A percentile compares a stretch with the other conserved stretches of the same genome.
phyloP scores from a whole-genome alignment of 2,797 vertebrate genomes.

The Monodelphis domestica region DNA sequence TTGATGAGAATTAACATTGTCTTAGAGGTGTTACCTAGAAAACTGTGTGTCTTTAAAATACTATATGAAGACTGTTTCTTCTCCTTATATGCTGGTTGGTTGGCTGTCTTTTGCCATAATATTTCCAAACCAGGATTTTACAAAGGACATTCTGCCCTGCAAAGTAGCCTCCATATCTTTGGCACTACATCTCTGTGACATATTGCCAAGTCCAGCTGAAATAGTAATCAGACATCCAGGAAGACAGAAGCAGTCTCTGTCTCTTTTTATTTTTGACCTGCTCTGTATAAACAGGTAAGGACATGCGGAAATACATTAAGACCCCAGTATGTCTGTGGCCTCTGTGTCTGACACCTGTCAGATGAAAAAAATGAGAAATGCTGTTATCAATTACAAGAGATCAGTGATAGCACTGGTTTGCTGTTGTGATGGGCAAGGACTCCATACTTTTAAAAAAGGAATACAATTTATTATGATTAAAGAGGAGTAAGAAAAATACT shows the following conservation, averaged over 20 bases:
- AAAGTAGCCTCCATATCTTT: constrained; percentile 53
- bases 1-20: not conserved
- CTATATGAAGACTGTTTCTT: not conserved
- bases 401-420: constrained; percentile 88
- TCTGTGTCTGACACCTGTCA: constrained; percentile 91
- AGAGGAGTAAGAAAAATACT: constrained; percentile 64
- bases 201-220: constrained; percentile 83
- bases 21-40: not conserved
- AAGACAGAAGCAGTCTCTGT: constrained; percentile 78
- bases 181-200: constrained; percentile 69
- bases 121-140: not conserved
- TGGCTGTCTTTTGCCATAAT: constrained; percentile 22
- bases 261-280: constrained; percentile 81
- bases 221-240: constrained; percentile 82
- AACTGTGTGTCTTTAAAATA: constrained; percentile 23
- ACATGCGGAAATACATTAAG: constrained; percentile 86
- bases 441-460: constrained; percentile 86
- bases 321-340: constrained; percentile 81
- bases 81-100: not conserved
- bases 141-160: constrained; percentile 12
- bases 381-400: constrained; percentile 90
- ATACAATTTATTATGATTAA: constrained; percentile 88
- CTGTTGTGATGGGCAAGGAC: constrained; percentile 86
- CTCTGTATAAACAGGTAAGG: constrained; percentile 89
- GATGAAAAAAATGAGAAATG: constrained; percentile 88